Evolutionary conservation across 2,113 vertebrate genomes (phyloP).

Genomic region (Vireo altiloquus): DNA sequence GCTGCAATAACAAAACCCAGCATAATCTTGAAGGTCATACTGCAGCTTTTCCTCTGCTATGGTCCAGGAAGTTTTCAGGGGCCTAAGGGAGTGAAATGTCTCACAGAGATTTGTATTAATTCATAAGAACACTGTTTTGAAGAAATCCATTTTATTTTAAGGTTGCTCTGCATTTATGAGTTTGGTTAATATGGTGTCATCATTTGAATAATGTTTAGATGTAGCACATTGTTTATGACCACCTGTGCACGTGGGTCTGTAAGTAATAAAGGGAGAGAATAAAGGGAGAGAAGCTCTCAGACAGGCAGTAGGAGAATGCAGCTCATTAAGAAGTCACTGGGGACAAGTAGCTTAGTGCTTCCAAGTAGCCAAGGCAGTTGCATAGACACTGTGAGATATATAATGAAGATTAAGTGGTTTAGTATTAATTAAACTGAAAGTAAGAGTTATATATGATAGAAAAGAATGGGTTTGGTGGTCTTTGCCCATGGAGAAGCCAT

Average conservation of each 20-base stretch:
- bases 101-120: neutral
- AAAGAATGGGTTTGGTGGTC: neutral
- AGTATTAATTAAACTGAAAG: constrained; percentile 16
- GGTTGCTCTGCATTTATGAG: neutral
- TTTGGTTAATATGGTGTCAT: neutral
- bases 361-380: neutral
- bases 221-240: neutral
- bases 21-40: neutral
- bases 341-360: constrained; percentile 7
- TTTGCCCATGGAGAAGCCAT: neutral
- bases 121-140: neutral
- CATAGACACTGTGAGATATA: neutral
- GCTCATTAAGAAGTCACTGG: constrained; percentile 2
- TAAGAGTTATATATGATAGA: neutral
- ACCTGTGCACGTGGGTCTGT: neutral
- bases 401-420: neutral
- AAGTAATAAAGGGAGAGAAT: neutral
- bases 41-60: neutral
- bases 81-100: neutral
- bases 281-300: neutral
- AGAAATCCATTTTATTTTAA: neutral
- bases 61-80: neutral
- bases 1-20: constrained; percentile 18
- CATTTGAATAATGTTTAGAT: neutral
- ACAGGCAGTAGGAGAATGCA: neutral